phyloP scores from a whole-genome alignment of 2,888 invertebrate species.

The Leucozona laternaria region DNA sequence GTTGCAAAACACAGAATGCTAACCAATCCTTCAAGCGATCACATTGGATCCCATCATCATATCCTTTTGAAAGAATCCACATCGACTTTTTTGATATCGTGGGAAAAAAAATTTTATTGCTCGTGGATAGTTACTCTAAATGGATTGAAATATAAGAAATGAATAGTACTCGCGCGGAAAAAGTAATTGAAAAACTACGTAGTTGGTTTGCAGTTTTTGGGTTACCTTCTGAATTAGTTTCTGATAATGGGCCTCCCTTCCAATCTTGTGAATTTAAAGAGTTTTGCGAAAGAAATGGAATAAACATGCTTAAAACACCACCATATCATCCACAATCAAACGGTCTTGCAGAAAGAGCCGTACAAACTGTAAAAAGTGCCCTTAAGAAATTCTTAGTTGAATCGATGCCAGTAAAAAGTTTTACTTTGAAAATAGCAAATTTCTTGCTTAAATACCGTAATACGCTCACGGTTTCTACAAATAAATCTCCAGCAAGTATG shows the following conservation, averaged over 20 bases:
- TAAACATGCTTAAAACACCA: not conserved
- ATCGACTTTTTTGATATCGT: not conserved
- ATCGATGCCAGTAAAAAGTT: too few species aligned
- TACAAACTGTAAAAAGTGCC: not conserved
- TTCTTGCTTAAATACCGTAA: too few species aligned
- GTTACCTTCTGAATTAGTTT: not conserved
- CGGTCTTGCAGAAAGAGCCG: not conserved
- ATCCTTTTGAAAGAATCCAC: not conserved
- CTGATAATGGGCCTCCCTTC: conserved; percentile 8
- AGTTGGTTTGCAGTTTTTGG: conserved; percentile 1
- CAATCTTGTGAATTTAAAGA: not conserved
- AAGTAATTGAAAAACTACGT: not conserved
- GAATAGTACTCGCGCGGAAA: not conserved
- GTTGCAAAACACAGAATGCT: too few species aligned
- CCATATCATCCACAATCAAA: too few species aligned
- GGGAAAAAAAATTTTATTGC: not conserved
- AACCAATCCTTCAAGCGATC: too few species aligned
- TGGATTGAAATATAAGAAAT: not conserved
- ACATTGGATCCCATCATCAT: not conserved
- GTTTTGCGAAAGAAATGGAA: not conserved
- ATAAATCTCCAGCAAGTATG: too few species aligned
- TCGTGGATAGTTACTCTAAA: not conserved
- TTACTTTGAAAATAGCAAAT: too few species aligned
- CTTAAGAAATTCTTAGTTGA: too few species aligned
- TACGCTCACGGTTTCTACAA: too few species aligned